Evolutionary conservation across 2,888 invertebrate species (phyloP).

Genomic region (Hoplodrina blanda): DNA sequence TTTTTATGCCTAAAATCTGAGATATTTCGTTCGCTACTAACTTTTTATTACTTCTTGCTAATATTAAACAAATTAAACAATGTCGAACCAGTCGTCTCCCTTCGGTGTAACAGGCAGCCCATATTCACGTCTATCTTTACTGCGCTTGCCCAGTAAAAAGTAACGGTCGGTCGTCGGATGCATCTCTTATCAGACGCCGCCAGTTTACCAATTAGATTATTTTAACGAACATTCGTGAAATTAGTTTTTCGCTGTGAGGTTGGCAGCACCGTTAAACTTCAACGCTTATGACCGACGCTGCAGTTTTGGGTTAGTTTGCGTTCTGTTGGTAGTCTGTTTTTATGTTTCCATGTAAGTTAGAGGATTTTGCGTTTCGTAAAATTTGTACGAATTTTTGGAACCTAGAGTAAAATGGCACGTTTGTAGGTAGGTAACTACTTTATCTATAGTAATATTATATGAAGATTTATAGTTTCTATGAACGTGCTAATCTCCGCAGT

Average conservation of each 20-base stretch:
- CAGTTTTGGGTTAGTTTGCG: slow-evolving; percentile 39
- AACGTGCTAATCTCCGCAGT: no score
- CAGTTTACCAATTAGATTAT: slow-evolving; percentile 63
- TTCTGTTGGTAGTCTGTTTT: slow-evolving; percentile 36
- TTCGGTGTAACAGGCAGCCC: slow-evolving; percentile 29
- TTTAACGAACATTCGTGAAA: slow-evolving; percentile 58
- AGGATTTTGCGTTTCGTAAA: slow-evolving; percentile 1
- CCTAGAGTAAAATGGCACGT: no score
- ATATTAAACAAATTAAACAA: not conserved
- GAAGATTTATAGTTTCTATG: no score
- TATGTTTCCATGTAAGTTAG: slow-evolving; percentile 19
- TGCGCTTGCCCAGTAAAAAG: slow-evolving; percentile 65
- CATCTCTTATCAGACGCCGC: slow-evolving; percentile 60
- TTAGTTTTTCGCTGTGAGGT: slow-evolving; percentile 56
- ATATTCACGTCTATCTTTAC: slow-evolving; percentile 60
- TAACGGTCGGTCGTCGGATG: slow-evolving; percentile 52
- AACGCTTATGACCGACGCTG: slow-evolving; percentile 50
- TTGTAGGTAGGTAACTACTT: not conserved
- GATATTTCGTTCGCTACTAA: no score
- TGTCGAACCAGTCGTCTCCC: not conserved
- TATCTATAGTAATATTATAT: no score
- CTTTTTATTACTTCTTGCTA: no score
- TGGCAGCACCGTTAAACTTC: slow-evolving; percentile 51
- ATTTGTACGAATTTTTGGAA: not conserved
- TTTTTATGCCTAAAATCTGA: no score